phyloP scores from a whole-genome alignment of 2,797 vertebrate species.

The Acestrorhynchus altus region DNA sequence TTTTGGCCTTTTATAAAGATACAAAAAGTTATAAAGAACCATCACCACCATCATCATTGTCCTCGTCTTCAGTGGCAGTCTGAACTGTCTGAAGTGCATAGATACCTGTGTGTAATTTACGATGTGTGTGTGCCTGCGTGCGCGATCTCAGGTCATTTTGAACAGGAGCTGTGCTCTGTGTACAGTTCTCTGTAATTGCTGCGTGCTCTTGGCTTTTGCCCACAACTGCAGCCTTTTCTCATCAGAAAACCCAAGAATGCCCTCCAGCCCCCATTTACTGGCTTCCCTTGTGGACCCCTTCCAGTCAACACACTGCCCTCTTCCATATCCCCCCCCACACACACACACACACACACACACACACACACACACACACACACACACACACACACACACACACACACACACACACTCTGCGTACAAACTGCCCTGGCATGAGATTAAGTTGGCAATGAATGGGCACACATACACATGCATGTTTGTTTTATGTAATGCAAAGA shows the following conservation, averaged over 20 bases:
- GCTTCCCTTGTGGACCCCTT: slow-evolving; percentile 1
- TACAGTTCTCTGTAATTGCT: slow-evolving; percentile 76
- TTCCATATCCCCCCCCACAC: background rate
- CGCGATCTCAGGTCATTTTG: slow-evolving; percentile 8
- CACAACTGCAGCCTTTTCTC: slow-evolving; percentile 82
- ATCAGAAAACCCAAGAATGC: slow-evolving; percentile 84
- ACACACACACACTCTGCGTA: too few relatives aligned
- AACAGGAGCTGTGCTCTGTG: slow-evolving; percentile 33
- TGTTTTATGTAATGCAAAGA: too few relatives aligned
- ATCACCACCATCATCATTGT: background rate
- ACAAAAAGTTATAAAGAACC: too few relatives aligned
- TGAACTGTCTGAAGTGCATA: background rate
- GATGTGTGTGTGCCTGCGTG: slow-evolving; percentile 15
- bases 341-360: slow-evolving; percentile 7
- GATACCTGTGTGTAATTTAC: slow-evolving; percentile 29
- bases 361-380: background rate
- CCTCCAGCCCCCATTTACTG: slow-evolving; percentile 18
- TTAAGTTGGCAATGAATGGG: too few relatives aligned
- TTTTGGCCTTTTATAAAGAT: too few relatives aligned
- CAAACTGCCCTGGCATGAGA: too few relatives aligned
- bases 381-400: background rate
- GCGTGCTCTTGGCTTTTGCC: slow-evolving; percentile 76
- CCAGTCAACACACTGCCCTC: slow-evolving; percentile 9
- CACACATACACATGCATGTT: too few relatives aligned
- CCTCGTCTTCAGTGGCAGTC: background rate